Evolutionary conservation across 92 coral and sea anemone species (phyloP).

Genomic region (Parazoanthus darwini): DNA sequence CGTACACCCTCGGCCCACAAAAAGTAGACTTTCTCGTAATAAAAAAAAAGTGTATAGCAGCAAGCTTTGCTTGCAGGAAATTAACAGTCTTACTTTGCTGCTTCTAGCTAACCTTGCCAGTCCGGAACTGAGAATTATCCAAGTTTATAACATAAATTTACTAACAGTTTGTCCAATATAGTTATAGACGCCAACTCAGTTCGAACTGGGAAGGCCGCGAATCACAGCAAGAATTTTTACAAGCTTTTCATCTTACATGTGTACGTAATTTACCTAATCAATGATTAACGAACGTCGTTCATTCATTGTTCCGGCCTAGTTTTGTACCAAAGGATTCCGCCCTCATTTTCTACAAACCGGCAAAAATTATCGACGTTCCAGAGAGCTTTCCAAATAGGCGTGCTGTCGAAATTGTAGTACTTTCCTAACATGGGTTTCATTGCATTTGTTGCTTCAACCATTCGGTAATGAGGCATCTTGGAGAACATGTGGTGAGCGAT

Average conservation of each 20-base stretch:
- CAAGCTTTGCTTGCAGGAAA: neutral
- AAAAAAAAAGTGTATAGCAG: no score
- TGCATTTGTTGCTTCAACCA: constrained; percentile 77
- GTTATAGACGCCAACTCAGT: neutral
- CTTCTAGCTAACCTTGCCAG: no score
- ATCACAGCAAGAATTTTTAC: neutral
- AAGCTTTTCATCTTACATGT: neutral
- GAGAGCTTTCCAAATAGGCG: constrained; percentile 82
- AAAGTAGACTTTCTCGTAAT: no score
- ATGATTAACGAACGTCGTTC: constrained; percentile 16
- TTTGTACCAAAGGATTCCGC: constrained; percentile 80
- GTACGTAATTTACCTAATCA: neutral
- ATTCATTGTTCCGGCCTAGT: constrained; percentile 62
- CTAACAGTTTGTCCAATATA: neutral
- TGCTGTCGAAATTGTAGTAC: constrained; percentile 73
- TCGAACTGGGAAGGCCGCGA: neutral
- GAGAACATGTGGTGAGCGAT: constrained; percentile 80
- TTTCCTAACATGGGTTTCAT: constrained; percentile 76
- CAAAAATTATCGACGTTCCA: constrained; percentile 81
- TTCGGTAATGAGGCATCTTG: constrained; percentile 84
- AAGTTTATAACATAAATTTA: neutral
- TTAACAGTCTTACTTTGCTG: neutral
- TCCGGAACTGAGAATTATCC: neutral
- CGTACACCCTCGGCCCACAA: no score
- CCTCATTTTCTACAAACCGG: constrained; percentile 82